phyloP scores from a whole-genome alignment of 2,797 vertebrate species.

The Distichodus sexfasciatus region DNA sequence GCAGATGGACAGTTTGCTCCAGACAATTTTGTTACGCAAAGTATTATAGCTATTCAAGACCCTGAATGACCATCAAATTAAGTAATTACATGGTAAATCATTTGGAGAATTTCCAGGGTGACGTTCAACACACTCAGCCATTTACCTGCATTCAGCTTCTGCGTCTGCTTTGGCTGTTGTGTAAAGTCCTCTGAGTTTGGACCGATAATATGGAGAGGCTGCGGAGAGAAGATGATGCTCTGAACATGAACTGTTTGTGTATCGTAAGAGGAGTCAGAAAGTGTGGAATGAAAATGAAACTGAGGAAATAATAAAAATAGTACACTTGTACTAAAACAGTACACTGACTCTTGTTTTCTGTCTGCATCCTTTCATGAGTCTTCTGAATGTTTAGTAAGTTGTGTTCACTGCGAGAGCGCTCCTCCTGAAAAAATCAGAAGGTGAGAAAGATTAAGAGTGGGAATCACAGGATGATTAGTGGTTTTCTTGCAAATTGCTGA shows the following conservation, averaged over 20 bases:
- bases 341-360: conserved; percentile 87
- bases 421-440: conserved; percentile 72
- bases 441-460: not conserved
- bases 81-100: too few species aligned
- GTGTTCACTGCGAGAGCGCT: conserved; percentile 88
- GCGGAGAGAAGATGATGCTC: conserved; percentile 6
- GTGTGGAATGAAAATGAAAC: not conserved
- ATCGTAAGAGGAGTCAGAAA: not conserved
- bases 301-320: not conserved
- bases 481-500: too few species aligned
- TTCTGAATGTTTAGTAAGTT: conserved; percentile 94
- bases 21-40: too few species aligned
- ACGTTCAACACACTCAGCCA: not conserved
- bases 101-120: too few species aligned
- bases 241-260: not conserved
- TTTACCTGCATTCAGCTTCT: conserved; percentile 87
- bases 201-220: conserved; percentile 91
- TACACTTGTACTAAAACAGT: not conserved
- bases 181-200: conserved; percentile 89
- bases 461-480: not conserved
- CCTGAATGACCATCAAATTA: too few species aligned
- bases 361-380: conserved; percentile 93
- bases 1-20: too few species aligned
- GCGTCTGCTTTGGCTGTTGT: conserved; percentile 91
- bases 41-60: too few species aligned